Conservation (phyloP, 53 echinoderm and acorn worm species). For the Luidia sarsii region DNA sequence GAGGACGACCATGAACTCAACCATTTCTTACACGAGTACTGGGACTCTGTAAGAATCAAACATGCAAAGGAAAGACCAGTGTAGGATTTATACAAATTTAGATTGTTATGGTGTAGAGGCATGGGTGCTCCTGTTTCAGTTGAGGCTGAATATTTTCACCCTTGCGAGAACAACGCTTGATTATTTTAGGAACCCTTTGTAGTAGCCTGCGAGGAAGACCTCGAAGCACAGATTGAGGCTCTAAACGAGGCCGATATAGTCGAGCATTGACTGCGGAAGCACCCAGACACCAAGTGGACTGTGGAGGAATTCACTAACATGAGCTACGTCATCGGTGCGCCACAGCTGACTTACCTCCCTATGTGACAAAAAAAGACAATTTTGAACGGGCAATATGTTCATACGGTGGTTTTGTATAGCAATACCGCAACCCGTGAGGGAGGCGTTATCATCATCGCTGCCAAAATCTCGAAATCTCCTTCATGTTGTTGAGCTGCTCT, state of each 20-base stretch:
- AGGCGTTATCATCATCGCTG: no score
- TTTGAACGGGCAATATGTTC: no score
- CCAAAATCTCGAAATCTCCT: no score
- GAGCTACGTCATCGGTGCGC: constrained; percentile 52
- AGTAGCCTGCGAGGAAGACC: background rate
- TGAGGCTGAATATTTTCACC: constrained; percentile 20
- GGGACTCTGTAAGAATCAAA: constrained; percentile 13
- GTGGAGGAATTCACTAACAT: constrained; percentile 40
- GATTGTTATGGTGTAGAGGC: background rate
- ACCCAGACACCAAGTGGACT: constrained; percentile 54
- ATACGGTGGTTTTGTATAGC: no score
- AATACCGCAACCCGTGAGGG: no score
- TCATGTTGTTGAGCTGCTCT: no score
- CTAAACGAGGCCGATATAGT: background rate
- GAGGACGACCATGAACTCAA: no score
- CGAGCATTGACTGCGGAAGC: constrained; percentile 29
- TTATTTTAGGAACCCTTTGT: constrained; percentile 2
- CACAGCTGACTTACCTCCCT: constrained; percentile 22
- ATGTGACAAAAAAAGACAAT: constrained; percentile 21
- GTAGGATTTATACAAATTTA: constrained; percentile 29
- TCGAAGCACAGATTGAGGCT: background rate
- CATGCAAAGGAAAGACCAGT: background rate
- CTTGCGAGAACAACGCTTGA: constrained; percentile 31
- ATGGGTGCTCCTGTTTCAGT: background rate
- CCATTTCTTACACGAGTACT: background rate